A percentile compares a stretch with the other conserved stretches of the same genome.
phyloP scores from a whole-genome alignment of 2,888 invertebrate genomes.

The Scotopteryx bipunctaria region DNA sequence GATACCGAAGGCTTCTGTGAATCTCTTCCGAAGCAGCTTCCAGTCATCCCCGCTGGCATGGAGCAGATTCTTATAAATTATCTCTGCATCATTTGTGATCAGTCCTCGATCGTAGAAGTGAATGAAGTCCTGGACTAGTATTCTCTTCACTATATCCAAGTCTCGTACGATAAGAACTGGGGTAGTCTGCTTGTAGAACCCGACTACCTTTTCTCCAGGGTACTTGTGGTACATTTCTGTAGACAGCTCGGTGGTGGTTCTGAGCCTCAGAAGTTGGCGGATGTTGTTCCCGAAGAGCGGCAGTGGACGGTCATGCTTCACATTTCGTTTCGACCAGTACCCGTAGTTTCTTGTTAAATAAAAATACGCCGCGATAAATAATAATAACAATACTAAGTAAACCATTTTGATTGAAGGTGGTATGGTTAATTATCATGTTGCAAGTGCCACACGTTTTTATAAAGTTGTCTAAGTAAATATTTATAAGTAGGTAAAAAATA shows the following conservation, averaged over 20 bases:
- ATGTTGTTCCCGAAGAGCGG: not conserved
- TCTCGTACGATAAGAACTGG: constrained; percentile 59
- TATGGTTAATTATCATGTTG: no score
- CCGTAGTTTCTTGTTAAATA: not conserved
- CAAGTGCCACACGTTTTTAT: no score
- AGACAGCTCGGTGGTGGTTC: constrained; percentile 48
- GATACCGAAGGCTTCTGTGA: constrained; percentile 64
- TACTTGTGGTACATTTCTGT: constrained; percentile 55
- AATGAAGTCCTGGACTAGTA: constrained; percentile 57
- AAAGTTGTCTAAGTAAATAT: no score
- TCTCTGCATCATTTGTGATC: constrained; percentile 42
- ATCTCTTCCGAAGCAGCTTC: constrained; percentile 61
- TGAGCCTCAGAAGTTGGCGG: constrained; percentile 23
- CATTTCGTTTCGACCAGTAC: not conserved
- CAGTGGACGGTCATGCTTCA: not conserved
- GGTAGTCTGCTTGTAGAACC: constrained; percentile 48
- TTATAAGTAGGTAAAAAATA: no score
- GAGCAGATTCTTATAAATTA: constrained; percentile 58
- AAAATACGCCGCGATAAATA: constrained; percentile 5
- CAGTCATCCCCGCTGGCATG: constrained; percentile 64
- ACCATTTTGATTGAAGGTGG: not conserved
- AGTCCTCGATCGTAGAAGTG: constrained; percentile 60
- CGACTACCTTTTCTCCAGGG: constrained; percentile 57
- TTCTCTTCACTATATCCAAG: constrained; percentile 55
- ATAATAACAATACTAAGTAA: constrained; percentile 1